Evolutionary conservation across 2,797 vertebrate species (phyloP), one percentile per base, ranked within the genome.

Genomic region (Sciurus carolinensis): DNA sequence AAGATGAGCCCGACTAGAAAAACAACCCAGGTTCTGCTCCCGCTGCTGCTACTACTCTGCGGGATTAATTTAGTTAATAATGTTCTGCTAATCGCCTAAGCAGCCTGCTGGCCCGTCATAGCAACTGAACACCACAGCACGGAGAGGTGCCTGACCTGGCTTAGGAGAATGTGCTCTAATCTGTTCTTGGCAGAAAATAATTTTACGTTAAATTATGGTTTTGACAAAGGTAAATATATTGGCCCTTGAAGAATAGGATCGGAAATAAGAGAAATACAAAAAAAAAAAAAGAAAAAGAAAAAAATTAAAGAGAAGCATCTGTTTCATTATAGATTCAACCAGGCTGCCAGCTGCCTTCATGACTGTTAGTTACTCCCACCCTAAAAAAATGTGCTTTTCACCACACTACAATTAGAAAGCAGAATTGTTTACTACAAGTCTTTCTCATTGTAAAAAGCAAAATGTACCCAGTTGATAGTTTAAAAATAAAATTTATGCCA

Each of bases 1-100:
- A 90, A 87, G 28, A 91, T 57, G 72, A 54, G 44, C 90, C 86
- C 57, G 44, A 36, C 39, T 73, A 52, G 83, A 36, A 71, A 93
- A 93, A 84, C 91, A 81, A 79, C 7, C 28, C 13, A n/a, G 52
- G 18, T 44, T 26, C 4, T n/a, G 80, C 54, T 22, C 28, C n/a
- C 28, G 15, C 4, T n/a, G 44, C 4, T 2, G 57, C 42, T 3
- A 59, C 87, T 71, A 7, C 9, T 12, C 92, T 62, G 64, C 10
- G 33, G 89, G 62, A 89, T 75, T 72, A 39, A 1, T 75, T 82
- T 69, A 54, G 62, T 54, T 79, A 87, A 71, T 72, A 42, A 91
- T 7, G 33, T 30, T 4, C 24, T 4, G 33, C 69, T 26, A 36
- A n/a, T 28, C 44, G 15, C 47, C 67, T 36, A 7, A 17, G 39